phyloP scores from a whole-genome alignment of 1,140 invertebrate species.

The Lysiphlebus fabarum region DNA sequence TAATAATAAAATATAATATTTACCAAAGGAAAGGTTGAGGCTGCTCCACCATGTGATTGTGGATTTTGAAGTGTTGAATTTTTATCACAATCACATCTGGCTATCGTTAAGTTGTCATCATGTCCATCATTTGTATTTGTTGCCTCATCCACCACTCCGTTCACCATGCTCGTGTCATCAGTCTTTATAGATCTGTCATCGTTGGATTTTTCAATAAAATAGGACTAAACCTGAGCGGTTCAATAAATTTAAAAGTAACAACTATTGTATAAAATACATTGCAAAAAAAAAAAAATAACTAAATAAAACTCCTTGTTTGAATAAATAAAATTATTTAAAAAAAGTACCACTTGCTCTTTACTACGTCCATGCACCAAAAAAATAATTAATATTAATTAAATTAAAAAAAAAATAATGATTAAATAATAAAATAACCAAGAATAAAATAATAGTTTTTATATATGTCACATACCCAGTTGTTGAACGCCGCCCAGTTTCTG shows the following conservation, averaged over 20 bases:
- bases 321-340: too few relatives aligned
- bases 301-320: background rate
- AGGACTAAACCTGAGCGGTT: constrained; percentile 37
- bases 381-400: background rate
- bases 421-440: too few relatives aligned
- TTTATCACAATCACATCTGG: constrained; percentile 50
- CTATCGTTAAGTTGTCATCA: constrained; percentile 47
- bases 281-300: constrained; percentile 1
- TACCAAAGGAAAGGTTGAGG: constrained; percentile 48
- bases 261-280: too few relatives aligned
- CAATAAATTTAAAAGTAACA: constrained; percentile 7
- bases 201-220: constrained; percentile 47
- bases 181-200: constrained; percentile 55
- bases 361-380: too few relatives aligned
- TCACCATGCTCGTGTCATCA: constrained; percentile 54
- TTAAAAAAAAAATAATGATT: constrained; percentile 6
- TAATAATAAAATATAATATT: constrained; percentile 31
- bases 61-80: constrained; percentile 48
- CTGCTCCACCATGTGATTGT: constrained; percentile 48
- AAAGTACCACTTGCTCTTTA: too few relatives aligned
- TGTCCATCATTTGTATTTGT: constrained; percentile 47
- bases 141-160: constrained; percentile 53
- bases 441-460: too few relatives aligned
- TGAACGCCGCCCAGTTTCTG: too few relatives aligned
- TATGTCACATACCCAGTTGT: too few relatives aligned